Conservation (phyloP, 2,888 invertebrate species). For the Epistrophella euchroma region DNA sequence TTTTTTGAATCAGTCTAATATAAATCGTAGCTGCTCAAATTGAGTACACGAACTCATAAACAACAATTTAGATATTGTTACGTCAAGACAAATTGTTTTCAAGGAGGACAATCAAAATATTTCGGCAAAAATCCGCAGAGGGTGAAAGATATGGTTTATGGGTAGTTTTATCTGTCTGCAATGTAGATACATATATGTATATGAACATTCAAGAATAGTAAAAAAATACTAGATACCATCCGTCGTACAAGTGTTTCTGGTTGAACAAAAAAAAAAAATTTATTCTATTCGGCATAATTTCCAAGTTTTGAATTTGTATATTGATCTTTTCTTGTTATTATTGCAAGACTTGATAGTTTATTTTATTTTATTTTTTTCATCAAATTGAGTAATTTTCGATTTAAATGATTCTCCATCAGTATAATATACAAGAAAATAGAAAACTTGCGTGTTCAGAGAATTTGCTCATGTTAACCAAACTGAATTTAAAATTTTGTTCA, state of each 20-base stretch:
- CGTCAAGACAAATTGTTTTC: constrained; percentile 60
- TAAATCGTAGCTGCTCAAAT: neutral
- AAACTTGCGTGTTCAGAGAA: too few species aligned
- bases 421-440: too few species aligned
- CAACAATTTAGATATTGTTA: constrained; percentile 56
- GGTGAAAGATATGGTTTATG: constrained; percentile 13
- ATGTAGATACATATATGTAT: neutral
- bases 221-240: neutral
- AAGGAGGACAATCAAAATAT: constrained; percentile 36
- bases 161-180: constrained; percentile 4
- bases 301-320: neutral
- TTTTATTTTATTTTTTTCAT: too few species aligned
- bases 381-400: too few species aligned
- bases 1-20: too few species aligned
- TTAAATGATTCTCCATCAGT: too few species aligned
- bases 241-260: neutral
- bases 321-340: neutral
- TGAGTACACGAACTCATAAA: constrained; percentile 57
- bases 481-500: too few species aligned
- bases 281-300: neutral
- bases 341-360: neutral
- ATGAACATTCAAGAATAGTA: neutral
- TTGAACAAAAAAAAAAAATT: neutral
- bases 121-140: neutral
- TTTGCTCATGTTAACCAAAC: too few species aligned